Evolutionary conservation across 2,888 invertebrate genomes (phyloP).

Genomic region (Desoria tigrina): DNA sequence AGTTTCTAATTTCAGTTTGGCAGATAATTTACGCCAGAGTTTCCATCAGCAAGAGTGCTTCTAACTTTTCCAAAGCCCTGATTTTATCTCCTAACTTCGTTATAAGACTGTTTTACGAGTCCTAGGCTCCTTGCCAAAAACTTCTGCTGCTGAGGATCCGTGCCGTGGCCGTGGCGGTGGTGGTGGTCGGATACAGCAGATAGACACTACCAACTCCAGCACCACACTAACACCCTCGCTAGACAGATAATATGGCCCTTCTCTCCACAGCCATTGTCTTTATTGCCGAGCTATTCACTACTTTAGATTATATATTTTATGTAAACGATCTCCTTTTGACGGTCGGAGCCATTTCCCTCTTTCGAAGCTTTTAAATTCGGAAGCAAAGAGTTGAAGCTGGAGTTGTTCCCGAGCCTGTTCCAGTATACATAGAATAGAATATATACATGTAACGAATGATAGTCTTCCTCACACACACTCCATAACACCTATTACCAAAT

Average conservation of each 20-base stretch:
- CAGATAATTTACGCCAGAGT: constrained; percentile 54
- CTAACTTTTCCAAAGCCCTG: constrained; percentile 50
- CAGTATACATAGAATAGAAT: constrained; percentile 7
- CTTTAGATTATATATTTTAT: constrained; percentile 21
- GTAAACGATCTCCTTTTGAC: constrained; percentile 22
- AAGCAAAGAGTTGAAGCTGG: constrained; percentile 6
- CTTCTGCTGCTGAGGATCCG: constrained; percentile 1
- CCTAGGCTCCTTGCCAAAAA: constrained; percentile 47
- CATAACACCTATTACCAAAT: too few relatives aligned
- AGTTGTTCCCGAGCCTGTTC: constrained; percentile 15
- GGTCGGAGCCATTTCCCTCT: constrained; percentile 14
- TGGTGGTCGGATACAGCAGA: not conserved
- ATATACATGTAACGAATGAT: too few relatives aligned
- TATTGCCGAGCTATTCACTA: constrained; percentile 17
- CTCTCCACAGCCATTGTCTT: constrained; percentile 23
- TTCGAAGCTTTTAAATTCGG: constrained; percentile 13
- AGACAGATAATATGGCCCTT: constrained; percentile 13
- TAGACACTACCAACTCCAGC: not conserved
- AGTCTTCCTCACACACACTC: constrained; percentile 10
- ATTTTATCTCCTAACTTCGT: constrained; percentile 42
- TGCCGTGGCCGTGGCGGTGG: not conserved
- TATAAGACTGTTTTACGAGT: constrained; percentile 17
- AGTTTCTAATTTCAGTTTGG: constrained; percentile 54
- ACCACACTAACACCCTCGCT: constrained; percentile 4
- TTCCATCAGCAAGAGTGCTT: constrained; percentile 53